Conservation (phyloP, 2,113 vertebrate genomes). For the Myrmecophaga tridactyla region DNA sequence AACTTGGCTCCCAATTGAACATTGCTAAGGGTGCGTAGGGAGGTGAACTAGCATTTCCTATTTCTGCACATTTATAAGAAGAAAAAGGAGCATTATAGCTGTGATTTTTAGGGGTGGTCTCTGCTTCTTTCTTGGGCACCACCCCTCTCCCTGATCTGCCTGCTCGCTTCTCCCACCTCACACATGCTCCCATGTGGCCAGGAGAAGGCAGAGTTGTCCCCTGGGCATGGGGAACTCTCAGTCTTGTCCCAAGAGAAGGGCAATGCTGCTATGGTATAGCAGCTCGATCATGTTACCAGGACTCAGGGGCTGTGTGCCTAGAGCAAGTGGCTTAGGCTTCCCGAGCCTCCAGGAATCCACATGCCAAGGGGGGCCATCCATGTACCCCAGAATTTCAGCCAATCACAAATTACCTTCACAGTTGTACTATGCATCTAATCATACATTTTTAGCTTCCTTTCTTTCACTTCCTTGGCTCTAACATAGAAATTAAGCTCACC, state of each 20-base stretch:
- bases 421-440: background rate
- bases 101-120: background rate
- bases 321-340: background rate
- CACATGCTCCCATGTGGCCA: background rate
- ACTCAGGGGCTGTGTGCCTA: background rate
- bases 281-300: background rate
- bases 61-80: background rate
- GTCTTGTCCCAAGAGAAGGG: background rate
- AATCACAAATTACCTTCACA: background rate
- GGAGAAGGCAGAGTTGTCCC: background rate
- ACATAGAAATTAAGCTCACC: slow-evolving; percentile 6
- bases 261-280: accelerated
- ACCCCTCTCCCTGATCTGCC: background rate
- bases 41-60: background rate
- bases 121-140: background rate
- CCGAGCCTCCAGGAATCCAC: background rate
- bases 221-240: background rate
- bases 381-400: background rate
- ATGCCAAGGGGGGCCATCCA: background rate
- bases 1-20: background rate
- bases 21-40: background rate
- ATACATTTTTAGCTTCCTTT: background rate
- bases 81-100: background rate
- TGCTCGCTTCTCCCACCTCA: background rate
- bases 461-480: background rate